Percentiles rank a stretch among this genome's conserved stretches.
These are phyloP conservation scores for Platycercus adscitus DNA, from an alignment of 2,113 vertebrate genomes.

Conservation along the genomic window DNA sequence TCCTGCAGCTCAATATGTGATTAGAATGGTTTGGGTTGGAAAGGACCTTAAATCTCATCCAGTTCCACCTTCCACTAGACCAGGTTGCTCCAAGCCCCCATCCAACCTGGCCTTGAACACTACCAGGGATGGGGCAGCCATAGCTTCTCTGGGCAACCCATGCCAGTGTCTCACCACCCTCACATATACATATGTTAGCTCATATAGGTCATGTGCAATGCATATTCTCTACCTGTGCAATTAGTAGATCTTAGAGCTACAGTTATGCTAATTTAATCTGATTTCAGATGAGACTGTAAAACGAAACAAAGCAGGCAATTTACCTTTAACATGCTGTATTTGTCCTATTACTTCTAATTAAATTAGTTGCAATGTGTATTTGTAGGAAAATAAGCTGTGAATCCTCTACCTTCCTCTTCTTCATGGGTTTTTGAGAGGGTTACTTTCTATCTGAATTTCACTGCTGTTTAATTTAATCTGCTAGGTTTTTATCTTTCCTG, in stretches of 20 bases:
- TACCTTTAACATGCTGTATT: not conserved
- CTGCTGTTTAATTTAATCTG: not conserved
- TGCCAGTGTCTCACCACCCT: not conserved
- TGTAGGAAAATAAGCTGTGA: not conserved
- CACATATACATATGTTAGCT: not conserved
- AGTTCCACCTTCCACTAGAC: not conserved
- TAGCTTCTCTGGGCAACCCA: fast-evolving
- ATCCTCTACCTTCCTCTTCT: not conserved
- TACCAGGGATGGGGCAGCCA: not conserved
- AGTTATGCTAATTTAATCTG: not conserved
- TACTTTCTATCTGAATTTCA: not conserved
- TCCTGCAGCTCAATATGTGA: not conserved
- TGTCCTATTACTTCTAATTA: not conserved
- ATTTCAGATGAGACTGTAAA: not conserved
- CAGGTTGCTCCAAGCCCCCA: not conserved
- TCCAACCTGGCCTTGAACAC: not conserved
- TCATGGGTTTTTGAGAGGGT: not conserved
- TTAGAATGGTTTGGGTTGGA: not conserved
- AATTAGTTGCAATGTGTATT: not conserved
- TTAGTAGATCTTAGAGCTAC: not conserved
- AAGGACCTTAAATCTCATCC: not conserved
- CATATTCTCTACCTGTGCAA: fast-evolving
- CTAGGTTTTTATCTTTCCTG: not conserved
- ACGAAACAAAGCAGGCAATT: not conserved
- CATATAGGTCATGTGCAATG: not conserved